Conservation (phyloP, 2,797 vertebrate species). For the Eulemur coronatus region DNA sequence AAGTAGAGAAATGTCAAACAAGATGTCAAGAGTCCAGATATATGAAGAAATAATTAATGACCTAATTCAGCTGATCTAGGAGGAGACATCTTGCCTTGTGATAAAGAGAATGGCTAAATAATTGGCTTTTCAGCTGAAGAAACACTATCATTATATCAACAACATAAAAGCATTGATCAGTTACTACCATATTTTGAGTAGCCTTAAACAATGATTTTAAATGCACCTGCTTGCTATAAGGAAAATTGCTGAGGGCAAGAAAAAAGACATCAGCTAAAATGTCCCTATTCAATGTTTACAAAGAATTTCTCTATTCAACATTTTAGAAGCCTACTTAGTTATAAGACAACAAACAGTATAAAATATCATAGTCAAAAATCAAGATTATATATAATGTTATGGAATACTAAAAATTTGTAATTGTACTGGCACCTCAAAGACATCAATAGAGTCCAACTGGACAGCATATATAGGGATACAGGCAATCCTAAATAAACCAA, state of each 20-base stretch:
- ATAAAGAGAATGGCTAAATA: neutral
- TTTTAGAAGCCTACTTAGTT: neutral
- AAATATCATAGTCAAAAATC: neutral
- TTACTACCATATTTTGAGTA: neutral
- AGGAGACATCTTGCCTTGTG: neutral
- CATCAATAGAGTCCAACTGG: neutral
- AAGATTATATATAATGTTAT: neutral
- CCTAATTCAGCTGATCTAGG: neutral
- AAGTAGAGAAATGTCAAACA: neutral
- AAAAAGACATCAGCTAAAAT: neutral
- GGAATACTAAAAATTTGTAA: neutral
- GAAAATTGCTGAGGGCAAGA: neutral
- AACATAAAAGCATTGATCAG: constrained; percentile 31
- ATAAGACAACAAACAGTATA: neutral
- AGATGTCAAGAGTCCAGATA: neutral
- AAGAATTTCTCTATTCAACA: neutral
- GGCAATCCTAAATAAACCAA: neutral
- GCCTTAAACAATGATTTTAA: constrained; percentile 26
- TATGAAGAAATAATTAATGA: neutral
- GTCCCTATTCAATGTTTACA: neutral
- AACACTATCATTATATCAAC: constrained; percentile 40
- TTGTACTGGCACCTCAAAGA: neutral
- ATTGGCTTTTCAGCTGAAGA: constrained; percentile 8
- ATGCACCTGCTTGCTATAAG: neutral
- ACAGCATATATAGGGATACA: neutral